Evolutionary conservation across 2,888 invertebrate species (phyloP).

Genomic region (Lobophora halterata): DNA sequence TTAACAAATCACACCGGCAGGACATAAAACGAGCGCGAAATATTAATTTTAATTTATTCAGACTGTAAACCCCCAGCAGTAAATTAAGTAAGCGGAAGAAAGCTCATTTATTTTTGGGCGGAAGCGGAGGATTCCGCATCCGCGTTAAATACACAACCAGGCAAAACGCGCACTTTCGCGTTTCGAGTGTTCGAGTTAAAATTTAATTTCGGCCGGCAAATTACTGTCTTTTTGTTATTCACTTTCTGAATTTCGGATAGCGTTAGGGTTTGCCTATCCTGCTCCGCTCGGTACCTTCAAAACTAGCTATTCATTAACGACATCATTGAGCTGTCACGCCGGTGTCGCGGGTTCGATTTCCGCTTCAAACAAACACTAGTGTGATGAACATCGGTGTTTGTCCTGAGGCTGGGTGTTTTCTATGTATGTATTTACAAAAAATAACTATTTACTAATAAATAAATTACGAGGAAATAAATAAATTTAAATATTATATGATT

Average conservation of each 20-base stretch:
- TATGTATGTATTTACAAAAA: too few relatives aligned
- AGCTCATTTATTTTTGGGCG: constrained; percentile 79
- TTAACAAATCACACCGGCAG: constrained; percentile 63
- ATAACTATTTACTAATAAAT: too few relatives aligned
- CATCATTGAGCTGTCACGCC: too few relatives aligned
- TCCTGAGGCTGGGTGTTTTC: too few relatives aligned
- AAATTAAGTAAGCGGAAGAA: constrained; percentile 80
- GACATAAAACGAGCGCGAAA: constrained; percentile 66
- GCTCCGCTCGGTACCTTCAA: constrained; percentile 1
- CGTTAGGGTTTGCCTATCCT: constrained; percentile 36
- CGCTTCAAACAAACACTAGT: too few relatives aligned
- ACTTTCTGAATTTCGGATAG: constrained; percentile 71
- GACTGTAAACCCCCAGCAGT: constrained; percentile 63
- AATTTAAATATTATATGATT: too few relatives aligned
- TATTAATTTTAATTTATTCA: constrained; percentile 77
- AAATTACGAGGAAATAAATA: too few relatives aligned
- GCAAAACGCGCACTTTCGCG: constrained; percentile 61
- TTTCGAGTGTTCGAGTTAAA: constrained; percentile 74
- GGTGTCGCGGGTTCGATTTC: too few relatives aligned
- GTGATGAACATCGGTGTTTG: too few relatives aligned
- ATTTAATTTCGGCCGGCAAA: constrained; percentile 71
- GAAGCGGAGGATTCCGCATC: constrained; percentile 77
- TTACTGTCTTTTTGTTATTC: constrained; percentile 76
- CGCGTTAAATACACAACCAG: constrained; percentile 77
- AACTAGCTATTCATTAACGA: too few relatives aligned